phyloP scores from a whole-genome alignment of 2,888 invertebrate genomes.

The Pimpla rufipes region DNA sequence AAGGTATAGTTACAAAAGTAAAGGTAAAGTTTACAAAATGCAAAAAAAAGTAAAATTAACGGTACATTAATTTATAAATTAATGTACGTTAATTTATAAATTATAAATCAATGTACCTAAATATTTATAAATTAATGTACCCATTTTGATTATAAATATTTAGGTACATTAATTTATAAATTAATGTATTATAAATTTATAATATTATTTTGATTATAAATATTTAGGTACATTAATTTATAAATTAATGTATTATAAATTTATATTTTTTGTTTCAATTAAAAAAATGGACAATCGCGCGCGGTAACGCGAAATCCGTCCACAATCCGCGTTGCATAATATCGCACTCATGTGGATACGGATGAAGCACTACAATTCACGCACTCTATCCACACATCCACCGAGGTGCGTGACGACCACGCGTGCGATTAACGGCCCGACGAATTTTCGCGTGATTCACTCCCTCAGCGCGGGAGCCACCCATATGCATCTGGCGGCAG shows the following conservation, averaged over 20 bases:
- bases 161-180: too few relatives aligned
- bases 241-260: neutral
- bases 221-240: too few relatives aligned
- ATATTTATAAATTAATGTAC: too few relatives aligned
- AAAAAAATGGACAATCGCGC: conserved; percentile 32
- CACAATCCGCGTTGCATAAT: conserved; percentile 65
- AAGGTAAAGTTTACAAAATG: too few relatives aligned
- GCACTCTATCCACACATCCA: conserved; percentile 58
- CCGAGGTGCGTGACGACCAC: conserved; percentile 69
- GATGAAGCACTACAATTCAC: conserved; percentile 28
- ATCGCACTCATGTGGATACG: conserved; percentile 11
- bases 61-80: too few relatives aligned
- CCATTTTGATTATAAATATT: too few relatives aligned
- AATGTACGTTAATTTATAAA: too few relatives aligned
- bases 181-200: neutral
- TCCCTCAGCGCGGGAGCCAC: neutral
- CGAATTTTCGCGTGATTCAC: conserved; percentile 58
- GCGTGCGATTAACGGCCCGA: conserved; percentile 67
- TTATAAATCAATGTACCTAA: too few relatives aligned
- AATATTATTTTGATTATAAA: too few relatives aligned
- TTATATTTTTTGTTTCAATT: neutral
- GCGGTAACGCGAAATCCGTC: conserved; percentile 44
- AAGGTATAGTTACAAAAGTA: too few relatives aligned
- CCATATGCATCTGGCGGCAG: conserved; percentile 9
- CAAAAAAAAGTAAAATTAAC: too few relatives aligned